These are phyloP conservation scores for Chloropsis cyanopogon DNA, from an alignment of 2,113 vertebrate genomes.

Conservation along the genomic window DNA sequence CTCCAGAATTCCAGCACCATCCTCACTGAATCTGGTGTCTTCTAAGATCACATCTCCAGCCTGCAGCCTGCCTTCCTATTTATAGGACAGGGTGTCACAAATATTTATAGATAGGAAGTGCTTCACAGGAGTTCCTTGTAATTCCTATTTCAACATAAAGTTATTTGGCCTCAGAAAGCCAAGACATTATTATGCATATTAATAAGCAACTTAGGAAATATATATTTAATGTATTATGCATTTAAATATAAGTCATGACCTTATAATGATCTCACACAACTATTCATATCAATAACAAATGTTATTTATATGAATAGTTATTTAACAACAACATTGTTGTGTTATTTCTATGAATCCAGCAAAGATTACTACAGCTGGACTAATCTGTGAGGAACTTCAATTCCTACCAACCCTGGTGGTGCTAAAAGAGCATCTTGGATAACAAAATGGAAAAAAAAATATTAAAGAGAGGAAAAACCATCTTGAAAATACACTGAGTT, in stretches of 20 bases:
- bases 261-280: not conserved
- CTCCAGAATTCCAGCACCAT: not conserved
- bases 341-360: not conserved
- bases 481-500: not conserved
- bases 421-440: not conserved
- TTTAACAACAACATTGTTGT: not conserved
- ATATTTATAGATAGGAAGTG: not conserved
- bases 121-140: not conserved
- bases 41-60: not conserved
- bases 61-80: not conserved
- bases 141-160: not conserved
- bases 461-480: not conserved
- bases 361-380: not conserved
- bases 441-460: not conserved
- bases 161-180: not conserved
- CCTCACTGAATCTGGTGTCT: not conserved
- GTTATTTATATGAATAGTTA: not conserved
- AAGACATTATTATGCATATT: not conserved
- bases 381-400: not conserved
- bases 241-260: not conserved
- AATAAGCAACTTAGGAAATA: not conserved
- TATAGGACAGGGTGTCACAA: not conserved
- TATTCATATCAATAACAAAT: not conserved
- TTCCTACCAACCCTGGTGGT: not conserved
- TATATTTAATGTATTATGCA: not conserved